Evolutionary conservation across 2,797 vertebrate genomes (phyloP), one percentile per base, ranked within the genome.

Genomic region (Tympanoctomys barrerae): DNA sequence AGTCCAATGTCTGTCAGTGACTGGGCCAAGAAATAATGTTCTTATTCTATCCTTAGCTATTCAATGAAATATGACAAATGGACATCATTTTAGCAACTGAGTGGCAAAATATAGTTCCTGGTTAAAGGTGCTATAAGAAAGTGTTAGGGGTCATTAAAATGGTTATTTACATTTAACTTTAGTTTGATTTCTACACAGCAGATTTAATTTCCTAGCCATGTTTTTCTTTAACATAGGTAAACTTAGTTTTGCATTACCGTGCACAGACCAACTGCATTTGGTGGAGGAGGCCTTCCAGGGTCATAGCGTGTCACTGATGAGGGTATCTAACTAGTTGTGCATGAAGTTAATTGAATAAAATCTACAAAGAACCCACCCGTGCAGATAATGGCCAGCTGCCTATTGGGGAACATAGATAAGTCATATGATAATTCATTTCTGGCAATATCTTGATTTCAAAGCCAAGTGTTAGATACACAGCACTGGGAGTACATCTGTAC

Each of bases 121-220:
- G 9, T 68, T 93, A 88, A 68, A 87, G 21, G 78, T 91, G 62
- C 13, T 75, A 61, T 68, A 79, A 73, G 79, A 90, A 73, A 36
- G 52, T n/a, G 24, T 18, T 88, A 42, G 49, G 64, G 61, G 82
- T 92, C 79, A 94, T 91, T 95, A 91, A 77, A 83, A 94, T 79
- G 49, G 88, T 64, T 90, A 90, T 94, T 92, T 94, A 89, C 85
- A 75, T 89, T 96, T 91, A 52, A 21, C 39, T 95, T 93, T 89
- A 89, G 86, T 80, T 96, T 87, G 18, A 26, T 75, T 96, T 84
- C 66, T 94, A 94, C 61, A 59, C 33, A 89, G 68, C 77, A 91
- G 91, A 92, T 93, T 95, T 97, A 87, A 97, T 96, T 95, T 95
- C 81, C 94, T 95, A 90, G 95, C 94, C 93, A 90, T 21, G 31